These are phyloP conservation scores for Pelochelys cantorii DNA, from an alignment of 2,797 vertebrate species.

Conservation along the genomic window DNA sequence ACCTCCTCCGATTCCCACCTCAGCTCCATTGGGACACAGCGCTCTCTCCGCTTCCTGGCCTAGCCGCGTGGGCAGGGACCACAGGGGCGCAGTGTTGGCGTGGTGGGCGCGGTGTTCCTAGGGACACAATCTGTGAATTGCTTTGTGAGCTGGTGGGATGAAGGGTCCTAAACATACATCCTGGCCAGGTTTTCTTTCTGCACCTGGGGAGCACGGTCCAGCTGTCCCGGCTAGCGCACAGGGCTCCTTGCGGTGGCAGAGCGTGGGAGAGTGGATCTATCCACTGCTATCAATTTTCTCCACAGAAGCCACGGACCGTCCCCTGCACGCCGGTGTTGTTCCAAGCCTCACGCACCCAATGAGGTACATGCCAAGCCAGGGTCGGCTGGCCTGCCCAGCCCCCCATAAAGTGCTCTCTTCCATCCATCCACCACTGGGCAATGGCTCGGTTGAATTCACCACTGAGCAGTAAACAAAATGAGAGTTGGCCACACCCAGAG, in stretches of 20 bases:
- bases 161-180: not conserved
- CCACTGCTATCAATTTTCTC: not conserved
- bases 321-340: not conserved
- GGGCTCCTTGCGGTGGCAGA: not conserved
- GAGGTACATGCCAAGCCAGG: not conserved
- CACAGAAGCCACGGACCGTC: not conserved
- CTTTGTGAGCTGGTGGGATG: too few species aligned
- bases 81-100: too few species aligned
- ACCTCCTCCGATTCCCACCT: not conserved
- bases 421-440: not conserved
- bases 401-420: not conserved
- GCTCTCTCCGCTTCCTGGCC: not conserved
- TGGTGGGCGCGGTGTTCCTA: too few species aligned
- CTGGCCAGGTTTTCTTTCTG: not conserved
- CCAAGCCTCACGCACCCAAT: not conserved
- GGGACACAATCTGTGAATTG: too few species aligned
- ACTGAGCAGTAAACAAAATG: not conserved
- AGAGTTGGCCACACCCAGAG: not conserved
- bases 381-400: not conserved
- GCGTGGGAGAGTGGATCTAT: not conserved
- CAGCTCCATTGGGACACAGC: not conserved
- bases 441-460: not conserved
- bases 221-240: too few species aligned
- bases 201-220: not conserved
- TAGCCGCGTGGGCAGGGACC: not conserved